These are phyloP conservation scores for Paracentrotus lividus DNA, from an alignment of 53 echinoderm and acorn worm genomes.

Conservation along the genomic window DNA sequence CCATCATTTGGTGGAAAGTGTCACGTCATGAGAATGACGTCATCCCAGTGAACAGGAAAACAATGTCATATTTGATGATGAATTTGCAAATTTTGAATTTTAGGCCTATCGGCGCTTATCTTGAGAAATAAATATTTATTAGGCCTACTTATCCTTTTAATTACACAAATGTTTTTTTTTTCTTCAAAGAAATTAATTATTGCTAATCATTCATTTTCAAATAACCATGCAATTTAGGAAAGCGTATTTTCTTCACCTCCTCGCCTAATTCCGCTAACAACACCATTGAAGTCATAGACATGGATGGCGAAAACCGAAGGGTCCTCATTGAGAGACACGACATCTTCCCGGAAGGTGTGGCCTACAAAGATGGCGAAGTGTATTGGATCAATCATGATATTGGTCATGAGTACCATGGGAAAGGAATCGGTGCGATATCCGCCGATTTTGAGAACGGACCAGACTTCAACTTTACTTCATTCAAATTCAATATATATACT, in stretches of 20 bases:
- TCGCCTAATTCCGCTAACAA: background rate
- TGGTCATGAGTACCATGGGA: background rate
- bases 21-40: too few relatives aligned
- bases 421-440: background rate
- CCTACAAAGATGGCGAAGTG: background rate
- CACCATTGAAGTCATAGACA: background rate
- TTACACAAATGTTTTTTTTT: too few relatives aligned
- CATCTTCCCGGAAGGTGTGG: background rate
- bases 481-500: background rate
- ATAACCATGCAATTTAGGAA: too few relatives aligned
- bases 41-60: too few relatives aligned
- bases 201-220: too few relatives aligned
- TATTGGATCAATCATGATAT: background rate
- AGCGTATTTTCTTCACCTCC: background rate
- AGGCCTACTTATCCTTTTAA: too few relatives aligned
- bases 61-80: too few relatives aligned
- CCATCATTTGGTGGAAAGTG: too few relatives aligned
- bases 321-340: background rate
- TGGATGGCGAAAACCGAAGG: background rate
- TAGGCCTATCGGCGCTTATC: too few relatives aligned
- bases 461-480: background rate
- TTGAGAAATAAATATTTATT: too few relatives aligned
- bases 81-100: too few relatives aligned
- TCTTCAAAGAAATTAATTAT: too few relatives aligned
- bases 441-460: background rate